phyloP scores from a whole-genome alignment of 2,888 invertebrate species.

The Margaritifera margaritifera region DNA sequence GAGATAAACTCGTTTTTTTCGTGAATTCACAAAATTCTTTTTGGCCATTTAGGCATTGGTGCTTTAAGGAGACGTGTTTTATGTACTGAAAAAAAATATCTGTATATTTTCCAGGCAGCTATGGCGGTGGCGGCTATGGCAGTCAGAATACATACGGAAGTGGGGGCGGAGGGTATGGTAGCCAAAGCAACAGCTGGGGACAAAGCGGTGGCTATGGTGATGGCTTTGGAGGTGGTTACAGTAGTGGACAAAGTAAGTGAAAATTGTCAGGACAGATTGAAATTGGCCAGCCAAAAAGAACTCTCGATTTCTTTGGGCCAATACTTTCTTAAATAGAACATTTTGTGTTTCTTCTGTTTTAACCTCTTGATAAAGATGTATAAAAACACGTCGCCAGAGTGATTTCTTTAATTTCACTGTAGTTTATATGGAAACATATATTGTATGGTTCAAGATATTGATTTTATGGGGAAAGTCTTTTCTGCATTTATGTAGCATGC shows the following conservation, averaged over 20 bases:
- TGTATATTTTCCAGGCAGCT: slow-evolving; percentile 13
- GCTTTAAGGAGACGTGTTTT: no score
- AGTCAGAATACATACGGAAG: slow-evolving; percentile 24
- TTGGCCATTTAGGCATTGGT: no score
- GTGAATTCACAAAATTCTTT: no score
- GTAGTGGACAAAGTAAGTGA: not conserved
- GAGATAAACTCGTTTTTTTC: no score
- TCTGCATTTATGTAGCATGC: no score
- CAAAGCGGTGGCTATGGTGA: slow-evolving; percentile 27
- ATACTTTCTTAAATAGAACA: not conserved
- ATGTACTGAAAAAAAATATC: not conserved
- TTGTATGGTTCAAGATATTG: no score
- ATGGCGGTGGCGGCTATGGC: slow-evolving; percentile 27
- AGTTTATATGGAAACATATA: no score
- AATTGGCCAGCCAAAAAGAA: not conserved
- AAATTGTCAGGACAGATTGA: slow-evolving; percentile 2
- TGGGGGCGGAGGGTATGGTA: slow-evolving; percentile 82
- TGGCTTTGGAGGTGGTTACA: slow-evolving; percentile 3
- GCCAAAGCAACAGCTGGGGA: slow-evolving; percentile 25
- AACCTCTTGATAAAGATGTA: not conserved
- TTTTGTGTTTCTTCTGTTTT: not conserved
- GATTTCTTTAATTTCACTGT: no score
- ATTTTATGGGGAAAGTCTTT: no score
- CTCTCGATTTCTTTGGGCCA: no score
- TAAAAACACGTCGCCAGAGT: no score